A percentile compares a stretch with the other conserved stretches of the same genome.
phyloP scores from a whole-genome alignment of 2,888 invertebrate genomes.

The Archaeoteleia sp. region DNA sequence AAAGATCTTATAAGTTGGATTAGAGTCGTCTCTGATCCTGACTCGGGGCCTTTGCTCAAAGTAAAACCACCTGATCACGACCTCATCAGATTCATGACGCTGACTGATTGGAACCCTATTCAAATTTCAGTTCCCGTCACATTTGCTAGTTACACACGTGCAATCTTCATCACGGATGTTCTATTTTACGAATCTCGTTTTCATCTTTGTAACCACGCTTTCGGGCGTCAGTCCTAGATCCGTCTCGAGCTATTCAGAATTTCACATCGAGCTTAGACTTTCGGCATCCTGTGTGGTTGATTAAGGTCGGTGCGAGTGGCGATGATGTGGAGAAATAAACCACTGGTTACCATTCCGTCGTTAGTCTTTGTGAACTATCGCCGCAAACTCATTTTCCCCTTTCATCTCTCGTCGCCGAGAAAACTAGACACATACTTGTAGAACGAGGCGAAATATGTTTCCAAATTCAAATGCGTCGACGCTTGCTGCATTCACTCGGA shows the following conservation, averaged over 20 bases:
- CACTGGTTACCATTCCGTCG: constrained; percentile 58
- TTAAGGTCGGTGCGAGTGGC: constrained; percentile 66
- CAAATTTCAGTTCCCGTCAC: no score
- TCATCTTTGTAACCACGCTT: constrained; percentile 28
- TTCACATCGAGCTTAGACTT: constrained; percentile 56
- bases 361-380: constrained; percentile 47
- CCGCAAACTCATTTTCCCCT: constrained; percentile 56
- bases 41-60: constrained; percentile 16
- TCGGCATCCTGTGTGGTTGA: constrained; percentile 62
- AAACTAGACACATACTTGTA: constrained; percentile 21
- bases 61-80: constrained; percentile 55
- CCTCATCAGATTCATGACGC: constrained; percentile 3
- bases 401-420: constrained; percentile 56
- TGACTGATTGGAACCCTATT: no score
- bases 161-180: constrained; percentile 49
- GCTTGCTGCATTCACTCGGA: constrained; percentile 14
- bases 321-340: constrained; percentile 58
- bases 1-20: no score
- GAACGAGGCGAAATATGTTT: constrained; percentile 26
- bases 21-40: no score
- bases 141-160: constrained; percentile 31
- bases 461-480: constrained; percentile 24
- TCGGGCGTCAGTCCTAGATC: constrained; percentile 33
- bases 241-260: constrained; percentile 28
- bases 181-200: constrained; percentile 52